Conservation (phyloP, 2,888 invertebrate species). For the Caenorhabditis sp. region DNA sequence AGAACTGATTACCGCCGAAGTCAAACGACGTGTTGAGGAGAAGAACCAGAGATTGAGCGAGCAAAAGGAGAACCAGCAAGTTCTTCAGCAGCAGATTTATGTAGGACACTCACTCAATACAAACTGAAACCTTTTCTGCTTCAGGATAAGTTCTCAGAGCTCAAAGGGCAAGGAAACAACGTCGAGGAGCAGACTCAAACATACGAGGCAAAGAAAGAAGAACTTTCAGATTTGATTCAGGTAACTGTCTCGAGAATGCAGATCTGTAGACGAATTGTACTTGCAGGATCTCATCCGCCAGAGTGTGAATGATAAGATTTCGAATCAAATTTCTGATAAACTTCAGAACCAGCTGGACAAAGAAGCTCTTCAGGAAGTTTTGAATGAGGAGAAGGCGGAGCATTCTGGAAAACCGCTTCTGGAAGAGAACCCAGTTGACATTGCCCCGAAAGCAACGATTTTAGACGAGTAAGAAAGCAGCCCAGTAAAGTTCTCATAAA, state of each 20-base stretch:
- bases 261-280: not conserved
- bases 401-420: not conserved
- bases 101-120: constrained; percentile 2
- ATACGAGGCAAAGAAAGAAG: constrained; percentile 51
- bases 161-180: constrained; percentile 43
- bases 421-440: constrained; percentile 22
- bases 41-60: constrained; percentile 51
- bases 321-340: constrained; percentile 43
- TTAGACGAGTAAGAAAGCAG: constrained; percentile 58
- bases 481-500: not conserved
- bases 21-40: constrained; percentile 48
- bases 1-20: constrained; percentile 57
- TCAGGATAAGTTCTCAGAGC: constrained; percentile 42
- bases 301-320: constrained; percentile 36
- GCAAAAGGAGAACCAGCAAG: constrained; percentile 46
- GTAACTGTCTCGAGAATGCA: no score
- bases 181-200: constrained; percentile 29
- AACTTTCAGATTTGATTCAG: constrained; percentile 49
- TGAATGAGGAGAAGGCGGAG: constrained; percentile 43
- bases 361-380: constrained; percentile 50
- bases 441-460: constrained; percentile 57
- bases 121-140: not conserved
- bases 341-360: constrained; percentile 57
- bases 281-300: constrained; percentile 27
- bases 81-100: constrained; percentile 46